Evolutionary conservation across 1,140 invertebrate genomes (phyloP).

Genomic region (Drosophila tropicalis): DNA sequence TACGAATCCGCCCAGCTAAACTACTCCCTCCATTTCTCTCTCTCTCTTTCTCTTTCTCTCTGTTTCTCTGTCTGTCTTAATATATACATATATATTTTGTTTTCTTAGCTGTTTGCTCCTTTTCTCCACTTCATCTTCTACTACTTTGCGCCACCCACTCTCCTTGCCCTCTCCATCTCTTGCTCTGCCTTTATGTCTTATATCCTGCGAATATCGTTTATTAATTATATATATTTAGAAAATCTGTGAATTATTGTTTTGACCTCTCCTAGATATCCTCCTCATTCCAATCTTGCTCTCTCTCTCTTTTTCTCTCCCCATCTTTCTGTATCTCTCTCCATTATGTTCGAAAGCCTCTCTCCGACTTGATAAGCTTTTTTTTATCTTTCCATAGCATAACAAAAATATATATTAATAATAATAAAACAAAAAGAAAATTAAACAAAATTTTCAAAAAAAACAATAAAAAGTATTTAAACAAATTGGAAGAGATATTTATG

Average conservation of each 20-base stretch:
- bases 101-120: not conserved
- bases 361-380: conserved; percentile 59
- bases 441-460: conserved; percentile 41
- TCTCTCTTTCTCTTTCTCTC: not conserved
- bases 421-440: conserved; percentile 41
- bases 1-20: conserved; percentile 3
- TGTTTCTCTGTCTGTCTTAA: not conserved
- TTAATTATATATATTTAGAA: conserved; percentile 15
- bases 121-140: not conserved
- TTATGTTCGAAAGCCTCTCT: conserved; percentile 41
- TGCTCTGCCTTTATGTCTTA: conserved; percentile 33
- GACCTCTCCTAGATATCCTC: not conserved
- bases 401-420: not conserved
- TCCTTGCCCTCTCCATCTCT: conserved; percentile 37
- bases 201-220: conserved; percentile 34
- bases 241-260: not conserved
- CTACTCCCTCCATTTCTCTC: conserved; percentile 4
- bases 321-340: not conserved
- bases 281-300: conserved; percentile 22
- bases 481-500: conserved; percentile 49
- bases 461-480: not conserved
- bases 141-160: not conserved
- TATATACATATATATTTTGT: not conserved
- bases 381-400: conserved; percentile 53
- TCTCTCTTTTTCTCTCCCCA: conserved; percentile 28